A percentile compares a stretch with the other conserved stretches of the same genome.
phyloP scores from a whole-genome alignment of 2,797 vertebrate species.

The Lacerta agilis region DNA sequence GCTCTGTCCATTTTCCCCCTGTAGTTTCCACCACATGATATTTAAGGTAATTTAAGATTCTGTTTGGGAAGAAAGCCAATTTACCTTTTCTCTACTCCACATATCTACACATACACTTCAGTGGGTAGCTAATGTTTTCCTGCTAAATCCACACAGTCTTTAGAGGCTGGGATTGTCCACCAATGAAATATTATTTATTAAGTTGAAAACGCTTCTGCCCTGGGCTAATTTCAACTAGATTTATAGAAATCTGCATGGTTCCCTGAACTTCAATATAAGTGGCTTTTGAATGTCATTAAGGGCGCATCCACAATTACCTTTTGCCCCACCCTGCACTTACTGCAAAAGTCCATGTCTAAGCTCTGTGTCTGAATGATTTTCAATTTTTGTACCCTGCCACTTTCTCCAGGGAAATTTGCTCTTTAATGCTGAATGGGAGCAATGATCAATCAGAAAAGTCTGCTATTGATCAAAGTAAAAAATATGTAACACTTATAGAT shows the following conservation, averaged over 20 bases:
- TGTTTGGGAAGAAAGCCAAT: not conserved
- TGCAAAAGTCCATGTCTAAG: too few species aligned
- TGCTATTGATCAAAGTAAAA: too few species aligned
- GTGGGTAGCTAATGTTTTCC: not conserved
- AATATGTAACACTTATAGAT: too few species aligned
- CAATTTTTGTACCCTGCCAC: too few species aligned
- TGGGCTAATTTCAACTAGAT: not conserved
- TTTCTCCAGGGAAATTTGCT: too few species aligned
- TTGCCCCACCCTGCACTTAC: too few species aligned
- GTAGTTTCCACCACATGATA: constrained; percentile 1
- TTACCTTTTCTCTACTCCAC: not conserved
- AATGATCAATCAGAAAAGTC: too few species aligned
- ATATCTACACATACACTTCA: too few species aligned
- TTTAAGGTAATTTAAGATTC: constrained; percentile 1
- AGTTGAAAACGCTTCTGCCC: not conserved
- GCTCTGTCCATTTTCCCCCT: not conserved
- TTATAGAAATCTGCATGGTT: not conserved
- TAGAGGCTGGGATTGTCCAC: not conserved
- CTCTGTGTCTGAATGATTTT: too few species aligned
- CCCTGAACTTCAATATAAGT: not conserved
- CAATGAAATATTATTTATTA: not conserved
- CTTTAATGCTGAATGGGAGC: too few species aligned
- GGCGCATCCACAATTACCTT: too few species aligned
- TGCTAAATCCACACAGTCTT: not conserved
- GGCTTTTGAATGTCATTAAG: not conserved